Evolutionary conservation across 2,113 vertebrate genomes (phyloP), one percentile per base, ranked within the genome.

Genomic region (Plecturocebus donacophilus): DNA sequence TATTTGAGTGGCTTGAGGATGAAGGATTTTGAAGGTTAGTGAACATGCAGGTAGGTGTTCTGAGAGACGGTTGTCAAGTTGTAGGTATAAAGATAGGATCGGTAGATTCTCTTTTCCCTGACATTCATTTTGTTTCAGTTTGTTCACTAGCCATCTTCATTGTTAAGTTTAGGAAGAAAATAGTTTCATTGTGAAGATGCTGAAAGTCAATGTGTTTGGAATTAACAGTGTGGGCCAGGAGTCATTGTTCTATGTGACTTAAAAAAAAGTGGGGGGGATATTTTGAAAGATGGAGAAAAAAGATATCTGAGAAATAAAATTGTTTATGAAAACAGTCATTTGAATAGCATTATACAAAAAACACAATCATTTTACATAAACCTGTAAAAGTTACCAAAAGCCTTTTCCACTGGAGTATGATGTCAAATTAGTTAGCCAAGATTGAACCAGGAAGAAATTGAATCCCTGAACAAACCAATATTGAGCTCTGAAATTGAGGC

Each of bases 221-320:
- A 84, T 92, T 54, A 92, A 80, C 16, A 81, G 12, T 27, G 9
- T 75, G 25, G 12, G 21, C 3, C 30, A 35, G 19, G 14, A 90
- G 32, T 75, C 38, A 71, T 70, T 94, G 11, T 49, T 86, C 17
- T 80, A 9, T 70, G 27, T 80, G 38, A 3, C 40, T 71, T 71
- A 42, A 38, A 47, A 52, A 52, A 52, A 52, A 52, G 49, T 16
- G 5, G 52, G 52, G 52, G 4, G 27, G 14, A 45, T 16, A 77
- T 66, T 94, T 90, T 95, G n/a, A 42, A 87, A 58, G n/a, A 86
- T 5, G 19, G 42, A 88, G 8, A 40, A 91, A 91, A 82, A 90
- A 32, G 23, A 40, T 47, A 7, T 75, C n/a, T 70, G 42, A 81
- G 45, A 88, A 54, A 13, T 40, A 71, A 16, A 61, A 90, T 30